Evolutionary conservation across 2,797 vertebrate species (phyloP).

Genomic region (Staurois parvus): DNA sequence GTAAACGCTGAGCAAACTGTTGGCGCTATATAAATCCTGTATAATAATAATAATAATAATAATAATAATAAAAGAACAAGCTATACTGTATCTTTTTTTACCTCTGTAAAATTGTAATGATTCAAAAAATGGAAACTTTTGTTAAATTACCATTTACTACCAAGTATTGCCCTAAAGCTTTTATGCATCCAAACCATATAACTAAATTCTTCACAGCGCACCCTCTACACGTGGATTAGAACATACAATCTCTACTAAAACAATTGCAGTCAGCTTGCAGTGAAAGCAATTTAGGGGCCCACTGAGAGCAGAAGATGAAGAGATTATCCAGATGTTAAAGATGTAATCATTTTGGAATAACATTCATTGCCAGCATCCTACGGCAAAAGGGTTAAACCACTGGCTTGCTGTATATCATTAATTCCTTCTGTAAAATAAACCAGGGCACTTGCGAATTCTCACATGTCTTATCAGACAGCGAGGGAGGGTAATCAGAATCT

Average conservation of each 20-base stretch:
- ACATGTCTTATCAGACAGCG: slow-evolving; percentile 13
- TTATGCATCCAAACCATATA: background rate
- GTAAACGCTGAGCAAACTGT: no score
- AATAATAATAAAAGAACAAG: no score
- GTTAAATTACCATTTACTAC: background rate
- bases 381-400: slow-evolving; percentile 19
- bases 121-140: background rate
- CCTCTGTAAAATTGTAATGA: background rate
- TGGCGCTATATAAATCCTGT: no score
- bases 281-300: slow-evolving; percentile 47
- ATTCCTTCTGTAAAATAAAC: slow-evolving; percentile 5
- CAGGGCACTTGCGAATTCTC: slow-evolving; percentile 17
- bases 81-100: background rate
- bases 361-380: slow-evolving; percentile 1
- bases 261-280: slow-evolving; percentile 26
- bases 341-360: slow-evolving; percentile 37
- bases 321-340: slow-evolving; percentile 45
- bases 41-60: no score
- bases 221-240: slow-evolving; percentile 1
- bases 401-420: background rate
- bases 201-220: background rate
- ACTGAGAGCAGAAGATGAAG: slow-evolving; percentile 47
- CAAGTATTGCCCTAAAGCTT: background rate
- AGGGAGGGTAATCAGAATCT: slow-evolving; percentile 1
- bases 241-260: slow-evolving; percentile 9